Evolutionary conservation across 2,888 invertebrate species (phyloP).

Genomic region (Augiades crinisus): DNA sequence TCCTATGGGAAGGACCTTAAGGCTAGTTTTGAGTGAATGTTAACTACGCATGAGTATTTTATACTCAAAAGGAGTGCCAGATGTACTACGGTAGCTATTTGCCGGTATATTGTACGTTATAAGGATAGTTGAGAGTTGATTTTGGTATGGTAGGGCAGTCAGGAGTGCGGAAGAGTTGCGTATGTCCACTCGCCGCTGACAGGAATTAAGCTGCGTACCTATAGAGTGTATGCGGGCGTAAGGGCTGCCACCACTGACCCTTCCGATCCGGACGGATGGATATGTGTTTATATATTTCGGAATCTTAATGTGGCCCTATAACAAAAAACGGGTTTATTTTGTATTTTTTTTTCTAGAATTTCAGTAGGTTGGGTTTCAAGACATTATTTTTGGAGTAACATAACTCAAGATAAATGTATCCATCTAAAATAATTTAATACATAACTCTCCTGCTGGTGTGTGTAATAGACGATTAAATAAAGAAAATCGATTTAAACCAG

Average conservation of each 20-base stretch:
- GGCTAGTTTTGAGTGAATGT: neutral
- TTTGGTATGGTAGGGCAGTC: neutral
- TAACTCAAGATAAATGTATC: no score
- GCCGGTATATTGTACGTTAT: neutral
- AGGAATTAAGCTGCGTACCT: slow-evolving; percentile 42
- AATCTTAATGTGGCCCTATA: no score
- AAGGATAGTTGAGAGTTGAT: neutral
- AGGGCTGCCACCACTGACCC: slow-evolving; percentile 30
- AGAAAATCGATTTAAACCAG: no score
- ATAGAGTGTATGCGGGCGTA: slow-evolving; percentile 40
- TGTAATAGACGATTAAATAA: no score
- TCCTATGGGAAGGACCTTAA: neutral
- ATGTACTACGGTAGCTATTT: neutral
- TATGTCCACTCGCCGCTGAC: slow-evolving; percentile 37
- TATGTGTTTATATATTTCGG: no score
- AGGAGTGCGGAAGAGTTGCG: slow-evolving; percentile 8
- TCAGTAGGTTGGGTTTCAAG: no score
- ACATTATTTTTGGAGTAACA: no score
- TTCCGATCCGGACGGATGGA: no score
- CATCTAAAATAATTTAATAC: no score
- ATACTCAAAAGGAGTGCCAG: slow-evolving; percentile 33
- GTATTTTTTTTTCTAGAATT: no score
- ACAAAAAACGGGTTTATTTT: no score
- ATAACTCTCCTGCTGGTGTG: no score
- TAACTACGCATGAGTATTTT: slow-evolving; percentile 19